phyloP scores from a whole-genome alignment of 1,140 invertebrate genomes.

The Euwallacea fornicatus region DNA sequence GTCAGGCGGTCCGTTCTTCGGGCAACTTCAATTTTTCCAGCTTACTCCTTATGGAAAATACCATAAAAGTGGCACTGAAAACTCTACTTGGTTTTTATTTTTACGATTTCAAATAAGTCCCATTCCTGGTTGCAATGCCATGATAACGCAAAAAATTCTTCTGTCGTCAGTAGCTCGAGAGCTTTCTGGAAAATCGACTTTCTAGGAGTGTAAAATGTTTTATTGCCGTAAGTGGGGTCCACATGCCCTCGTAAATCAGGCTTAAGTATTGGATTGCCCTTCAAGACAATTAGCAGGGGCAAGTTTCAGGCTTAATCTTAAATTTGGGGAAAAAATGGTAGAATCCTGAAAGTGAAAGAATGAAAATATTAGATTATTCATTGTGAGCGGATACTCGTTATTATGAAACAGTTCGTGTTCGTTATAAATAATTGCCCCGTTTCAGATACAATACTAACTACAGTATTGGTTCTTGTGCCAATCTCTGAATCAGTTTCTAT shows the following conservation, averaged over 20 bases:
- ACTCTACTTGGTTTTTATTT: slow-evolving; percentile 21
- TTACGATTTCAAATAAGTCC: slow-evolving; percentile 14
- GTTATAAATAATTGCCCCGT: slow-evolving; percentile 23
- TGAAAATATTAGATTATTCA: too few relatives aligned
- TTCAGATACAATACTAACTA: slow-evolving; percentile 18
- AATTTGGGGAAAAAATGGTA: too few relatives aligned
- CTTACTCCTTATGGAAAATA: slow-evolving; percentile 28
- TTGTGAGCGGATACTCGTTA: too few relatives aligned
- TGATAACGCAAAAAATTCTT: slow-evolving; percentile 5
- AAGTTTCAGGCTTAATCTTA: too few relatives aligned
- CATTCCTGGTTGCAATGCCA: background rate
- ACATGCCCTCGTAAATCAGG: too few relatives aligned
- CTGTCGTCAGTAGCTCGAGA: too few relatives aligned
- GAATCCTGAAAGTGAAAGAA: too few relatives aligned
- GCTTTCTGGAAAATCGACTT: too few relatives aligned
- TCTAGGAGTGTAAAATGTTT: too few relatives aligned
- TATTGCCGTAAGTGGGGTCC: background rate
- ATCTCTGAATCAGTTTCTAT: slow-evolving; percentile 2
- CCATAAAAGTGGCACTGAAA: slow-evolving; percentile 25
- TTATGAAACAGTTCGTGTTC: slow-evolving; percentile 8
- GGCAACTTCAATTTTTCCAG: slow-evolving; percentile 27
- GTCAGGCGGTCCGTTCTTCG: slow-evolving; percentile 12
- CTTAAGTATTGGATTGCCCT: too few relatives aligned
- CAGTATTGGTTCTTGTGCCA: slow-evolving; percentile 14
- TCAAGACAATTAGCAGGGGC: too few relatives aligned